Conservation (phyloP, 2,888 invertebrate genomes). For the Drosophila vallismaia region DNA sequence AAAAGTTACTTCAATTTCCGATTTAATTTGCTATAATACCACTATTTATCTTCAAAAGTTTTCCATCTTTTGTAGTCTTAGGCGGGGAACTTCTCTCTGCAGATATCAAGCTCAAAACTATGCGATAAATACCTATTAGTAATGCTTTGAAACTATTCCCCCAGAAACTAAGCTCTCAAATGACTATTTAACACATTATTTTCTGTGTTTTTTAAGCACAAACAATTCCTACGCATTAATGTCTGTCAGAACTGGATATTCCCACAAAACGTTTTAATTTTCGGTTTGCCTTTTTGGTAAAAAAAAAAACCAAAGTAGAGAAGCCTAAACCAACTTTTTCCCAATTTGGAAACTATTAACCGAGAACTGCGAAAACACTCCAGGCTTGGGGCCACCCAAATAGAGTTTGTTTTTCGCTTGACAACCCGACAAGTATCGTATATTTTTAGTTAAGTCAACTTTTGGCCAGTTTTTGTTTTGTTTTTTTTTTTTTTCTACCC, state of each 20-base stretch:
- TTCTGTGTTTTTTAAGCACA: not conserved
- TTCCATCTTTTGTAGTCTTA: no score
- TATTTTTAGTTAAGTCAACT: constrained; percentile 38
- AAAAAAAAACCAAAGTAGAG: not conserved
- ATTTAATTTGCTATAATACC: not conserved
- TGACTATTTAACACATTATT: no score
- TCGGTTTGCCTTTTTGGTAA: not conserved
- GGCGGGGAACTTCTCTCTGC: no score
- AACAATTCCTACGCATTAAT: not conserved
- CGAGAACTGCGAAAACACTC: constrained; percentile 21
- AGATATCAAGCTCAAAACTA: not conserved
- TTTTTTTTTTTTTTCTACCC: not conserved
- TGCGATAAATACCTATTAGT: not conserved
- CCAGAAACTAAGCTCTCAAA: no score
- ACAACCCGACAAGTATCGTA: constrained; percentile 25
- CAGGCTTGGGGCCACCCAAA: constrained; percentile 17
- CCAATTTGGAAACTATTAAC: constrained; percentile 26
- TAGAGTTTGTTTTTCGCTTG: constrained; percentile 25
- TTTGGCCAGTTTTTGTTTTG: constrained; percentile 7
- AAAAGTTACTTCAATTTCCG: not conserved
- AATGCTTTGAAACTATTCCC: no score
- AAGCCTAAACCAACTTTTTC: not conserved
- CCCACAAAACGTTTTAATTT: not conserved
- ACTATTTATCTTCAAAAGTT: not conserved
- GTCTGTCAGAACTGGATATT: not conserved